Conservation (phyloP, 2,888 invertebrate species). For the Bursaphelenchus okinawaensis region DNA sequence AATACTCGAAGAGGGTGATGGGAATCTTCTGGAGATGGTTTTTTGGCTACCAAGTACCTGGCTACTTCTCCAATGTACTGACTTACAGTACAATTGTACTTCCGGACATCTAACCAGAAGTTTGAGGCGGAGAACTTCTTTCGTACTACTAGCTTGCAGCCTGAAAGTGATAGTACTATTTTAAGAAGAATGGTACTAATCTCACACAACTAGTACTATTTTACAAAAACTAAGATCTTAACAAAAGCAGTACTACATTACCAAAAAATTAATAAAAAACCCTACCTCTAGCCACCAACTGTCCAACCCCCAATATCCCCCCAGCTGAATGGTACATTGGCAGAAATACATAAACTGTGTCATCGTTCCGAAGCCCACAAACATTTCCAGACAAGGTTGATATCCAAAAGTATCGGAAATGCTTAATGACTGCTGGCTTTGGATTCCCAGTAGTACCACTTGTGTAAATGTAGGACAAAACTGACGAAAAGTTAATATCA, state of each 20-base stretch:
- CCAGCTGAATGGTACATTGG: constrained; percentile 94
- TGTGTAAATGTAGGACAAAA: constrained; percentile 86
- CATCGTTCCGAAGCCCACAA: constrained; percentile 66
- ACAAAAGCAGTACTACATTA: too few species aligned
- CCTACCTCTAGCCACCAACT: constrained; percentile 29
- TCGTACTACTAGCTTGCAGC: constrained; percentile 75
- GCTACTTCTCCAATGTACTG: constrained; percentile 63
- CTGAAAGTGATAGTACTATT: too few species aligned
- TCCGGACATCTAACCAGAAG: constrained; percentile 68
- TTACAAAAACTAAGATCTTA: too few species aligned
- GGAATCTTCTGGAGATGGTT: constrained; percentile 58
- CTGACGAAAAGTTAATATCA: constrained; percentile 39
- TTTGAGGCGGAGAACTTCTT: constrained; percentile 87
- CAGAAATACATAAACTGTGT: constrained; percentile 83
- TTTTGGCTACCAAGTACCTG: constrained; percentile 62
- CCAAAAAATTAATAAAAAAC: too few species aligned
- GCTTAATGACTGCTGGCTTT: constrained; percentile 91
- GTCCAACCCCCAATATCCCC: constrained; percentile 66
- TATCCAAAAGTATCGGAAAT: constrained; percentile 58
- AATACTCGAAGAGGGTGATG: constrained; percentile 67
- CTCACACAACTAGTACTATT: too few species aligned
- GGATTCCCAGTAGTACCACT: constrained; percentile 97
- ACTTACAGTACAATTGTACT: constrained; percentile 42
- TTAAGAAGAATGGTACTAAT: too few species aligned
- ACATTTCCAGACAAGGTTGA: constrained; percentile 46